Evolutionary conservation across 1,140 invertebrate species (phyloP), one percentile per base, ranked within the genome.

Genomic region (Batillaria attramentaria): DNA sequence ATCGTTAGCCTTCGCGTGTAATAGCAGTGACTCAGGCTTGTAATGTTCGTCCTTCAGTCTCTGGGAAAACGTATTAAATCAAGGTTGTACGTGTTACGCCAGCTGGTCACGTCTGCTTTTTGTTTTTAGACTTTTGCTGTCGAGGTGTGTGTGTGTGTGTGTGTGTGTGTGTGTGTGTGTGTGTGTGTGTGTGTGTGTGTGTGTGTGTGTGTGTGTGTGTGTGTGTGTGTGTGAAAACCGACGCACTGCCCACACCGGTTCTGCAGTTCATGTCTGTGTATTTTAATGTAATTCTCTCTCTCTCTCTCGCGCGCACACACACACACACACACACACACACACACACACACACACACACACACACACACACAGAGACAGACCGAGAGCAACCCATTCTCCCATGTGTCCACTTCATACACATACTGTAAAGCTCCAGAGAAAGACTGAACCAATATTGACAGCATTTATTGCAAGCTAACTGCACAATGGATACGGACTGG

Each of bases 161-260:
- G 37, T 74, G 54, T 74, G 37, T 74, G 54, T 74, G 35, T 74
- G 3, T 54, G 50, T 74, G 31, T 74, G 50, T 74, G 18, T 74
- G 50, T 54, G 16, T 74, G 37, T 74, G 8, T 74, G 16, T 8
- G 31, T 74, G 50, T 74, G 28, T 54, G 50, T 74, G 42, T 72
- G 42, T 72, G 42, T 72, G 42, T 72, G 31, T 33, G 33, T 37
- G 35, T 75, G 74, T 28, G 41, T 39, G 42, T 66, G 54, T 75
- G 46, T 35, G 74, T 66, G 24, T 65, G 62, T 65, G 62, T 65
- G 62, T 28, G 57, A 62, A n/a, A 5, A 10, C 20, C 57, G 31
- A 62, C 24, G 57, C n/a, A 62, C 20, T n/a, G 31, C 8, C 20
- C 20, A 62, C 20, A n/a, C 6, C 57, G 24, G 6, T 66, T 31